phyloP scores from a whole-genome alignment of 2,888 invertebrate genomes.

The Tholera decimalis region DNA sequence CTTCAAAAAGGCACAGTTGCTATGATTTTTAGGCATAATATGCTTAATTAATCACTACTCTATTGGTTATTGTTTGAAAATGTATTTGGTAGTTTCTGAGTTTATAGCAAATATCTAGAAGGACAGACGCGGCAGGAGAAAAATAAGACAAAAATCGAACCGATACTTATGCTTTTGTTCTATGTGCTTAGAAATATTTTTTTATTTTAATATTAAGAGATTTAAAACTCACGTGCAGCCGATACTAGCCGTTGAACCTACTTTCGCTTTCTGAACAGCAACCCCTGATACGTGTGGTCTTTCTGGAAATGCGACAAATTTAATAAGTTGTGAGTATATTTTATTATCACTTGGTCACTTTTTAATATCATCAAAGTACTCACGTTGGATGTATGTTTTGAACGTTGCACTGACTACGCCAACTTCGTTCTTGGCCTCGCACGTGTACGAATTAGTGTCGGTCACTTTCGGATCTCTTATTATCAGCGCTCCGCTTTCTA shows the following conservation, averaged over 20 bases:
- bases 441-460: slow-evolving; percentile 31
- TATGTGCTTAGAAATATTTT: not conserved
- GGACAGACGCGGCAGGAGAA: too few relatives aligned
- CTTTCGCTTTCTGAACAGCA: slow-evolving; percentile 7
- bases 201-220: not conserved
- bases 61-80: too few relatives aligned
- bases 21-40: too few relatives aligned
- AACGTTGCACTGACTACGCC: slow-evolving; percentile 16
- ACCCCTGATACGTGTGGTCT: slow-evolving; percentile 32
- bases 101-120: too few relatives aligned
- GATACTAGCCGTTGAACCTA: slow-evolving; percentile 18
- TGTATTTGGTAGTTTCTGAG: too few relatives aligned
- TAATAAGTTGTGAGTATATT: not conserved
- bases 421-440: slow-evolving; percentile 32
- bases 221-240: slow-evolving; percentile 39
- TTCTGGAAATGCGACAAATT: slow-evolving; percentile 29
- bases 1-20: too few relatives aligned
- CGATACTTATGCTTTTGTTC: too few relatives aligned
- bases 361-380: slow-evolving; percentile 22
- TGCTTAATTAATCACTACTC: too few relatives aligned
- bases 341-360: not conserved
- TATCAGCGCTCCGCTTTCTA: slow-evolving; percentile 25
- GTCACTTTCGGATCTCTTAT: slow-evolving; percentile 27
- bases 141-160: not conserved
- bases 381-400: slow-evolving; percentile 25